Base-by-base conservation (phyloP, 2,888 invertebrate species). In the Latrodectus elegans region DNA sequence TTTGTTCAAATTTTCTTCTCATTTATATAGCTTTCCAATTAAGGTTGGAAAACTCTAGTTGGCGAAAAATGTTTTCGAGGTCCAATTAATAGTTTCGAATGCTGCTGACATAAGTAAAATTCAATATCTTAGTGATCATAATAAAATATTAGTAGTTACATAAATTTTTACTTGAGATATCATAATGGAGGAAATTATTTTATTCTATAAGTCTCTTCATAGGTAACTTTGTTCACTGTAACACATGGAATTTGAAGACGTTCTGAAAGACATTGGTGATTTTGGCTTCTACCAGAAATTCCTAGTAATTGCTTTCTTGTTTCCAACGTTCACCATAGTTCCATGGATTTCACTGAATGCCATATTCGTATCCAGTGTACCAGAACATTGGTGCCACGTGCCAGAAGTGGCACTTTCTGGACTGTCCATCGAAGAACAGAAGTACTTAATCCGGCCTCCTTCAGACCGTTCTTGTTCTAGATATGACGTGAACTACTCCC, bases 241-340 rank as follows among this genome's bases (percentile, higher is more conserved):
- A 60, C 12, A 12, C n/a, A 60, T 60, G 60, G 60, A 60, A 60
- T 88, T 90, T 73, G 92, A 92, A 84, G 90, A 91, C 38, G 86
- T 91, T 51, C 95, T 95, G 91, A 76, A 96, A 1, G 94, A 95
- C 91, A 95, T 97, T 88, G 97, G 97, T 1, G 97, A 97, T 92
- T 97, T 97, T 92, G 97, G 97, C 71, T 94, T 94, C 60, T 97
- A 97, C 92, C 97, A 97, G 92, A 96, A 96, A 74, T 51, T 78
- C 92, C 93, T 96, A 77, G 93, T 97, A 88, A 93, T 97, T 22
- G 96, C 96, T 95, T 94, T 97, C 80, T 95, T 97, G 85, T 96
- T 97, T 91, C 93, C 97, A 89, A 96, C 97, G 17, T 97, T 97
- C 8, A 96, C 97, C 91, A 94, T 97, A 96, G 53, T 97, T 97